These are phyloP conservation scores for Apteryx mantelli DNA, from an alignment of 2,113 vertebrate genomes.

Conservation along the genomic window DNA sequence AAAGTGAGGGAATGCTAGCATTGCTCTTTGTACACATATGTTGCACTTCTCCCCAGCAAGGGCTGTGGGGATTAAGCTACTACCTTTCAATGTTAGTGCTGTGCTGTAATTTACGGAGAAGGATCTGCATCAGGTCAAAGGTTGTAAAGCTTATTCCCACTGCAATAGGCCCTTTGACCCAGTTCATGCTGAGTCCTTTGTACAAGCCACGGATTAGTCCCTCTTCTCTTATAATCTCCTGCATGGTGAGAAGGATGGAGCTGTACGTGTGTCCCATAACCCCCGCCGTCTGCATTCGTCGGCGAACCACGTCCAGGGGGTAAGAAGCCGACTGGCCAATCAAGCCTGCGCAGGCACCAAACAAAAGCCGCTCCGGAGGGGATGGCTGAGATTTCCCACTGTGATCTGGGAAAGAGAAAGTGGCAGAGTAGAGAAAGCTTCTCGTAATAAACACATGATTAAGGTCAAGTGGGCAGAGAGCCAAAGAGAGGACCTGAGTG, in stretches of 20 bases:
- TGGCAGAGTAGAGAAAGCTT: neutral
- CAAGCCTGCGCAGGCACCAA: slow-evolving; percentile 93
- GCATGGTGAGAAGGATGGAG: slow-evolving; percentile 88
- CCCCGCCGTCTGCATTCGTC: slow-evolving; percentile 96
- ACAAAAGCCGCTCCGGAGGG: slow-evolving; percentile 88
- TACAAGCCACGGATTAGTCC: slow-evolving; percentile 90
- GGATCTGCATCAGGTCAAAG: slow-evolving; percentile 94
- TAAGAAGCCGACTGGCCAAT: slow-evolving; percentile 95
- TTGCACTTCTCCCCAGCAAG: neutral
- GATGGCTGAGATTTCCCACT: slow-evolving; percentile 86
- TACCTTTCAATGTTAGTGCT: slow-evolving; percentile 68
- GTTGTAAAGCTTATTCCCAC: slow-evolving; percentile 99
- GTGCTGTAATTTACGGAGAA: slow-evolving; percentile 85
- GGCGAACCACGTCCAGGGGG: slow-evolving; percentile 95
- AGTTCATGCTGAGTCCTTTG: slow-evolving; percentile 99
- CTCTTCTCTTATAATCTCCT: slow-evolving; percentile 87
- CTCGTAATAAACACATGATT: neutral
- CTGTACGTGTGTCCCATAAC: slow-evolving; percentile 88
- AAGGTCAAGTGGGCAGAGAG: neutral
- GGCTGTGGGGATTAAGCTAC: neutral
- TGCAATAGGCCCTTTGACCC: slow-evolving; percentile 96
- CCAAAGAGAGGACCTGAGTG: neutral
- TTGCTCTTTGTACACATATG: neutral
- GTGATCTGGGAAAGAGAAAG: slow-evolving; percentile 77
- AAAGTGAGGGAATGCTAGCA: neutral